Conservation (phyloP, 1,140 invertebrate genomes). For the Battus philenor region DNA sequence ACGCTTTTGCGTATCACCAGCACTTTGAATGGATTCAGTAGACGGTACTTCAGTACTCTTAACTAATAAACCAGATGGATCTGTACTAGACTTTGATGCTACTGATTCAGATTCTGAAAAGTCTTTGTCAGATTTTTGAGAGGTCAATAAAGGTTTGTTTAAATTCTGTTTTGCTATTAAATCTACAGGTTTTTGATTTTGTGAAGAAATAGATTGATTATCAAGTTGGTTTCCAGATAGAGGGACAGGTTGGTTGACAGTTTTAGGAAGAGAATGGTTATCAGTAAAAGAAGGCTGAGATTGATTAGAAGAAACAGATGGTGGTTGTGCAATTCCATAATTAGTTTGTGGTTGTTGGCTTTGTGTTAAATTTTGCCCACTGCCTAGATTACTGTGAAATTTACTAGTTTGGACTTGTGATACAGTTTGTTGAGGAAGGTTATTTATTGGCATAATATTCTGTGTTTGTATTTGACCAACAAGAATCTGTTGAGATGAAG, state of each 20-base stretch:
- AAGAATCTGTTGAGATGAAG: constrained; percentile 19
- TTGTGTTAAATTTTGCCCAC: constrained; percentile 31
- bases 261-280: constrained; percentile 32
- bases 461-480: constrained; percentile 29
- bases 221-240: constrained; percentile 32
- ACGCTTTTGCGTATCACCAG: constrained; percentile 39
- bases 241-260: constrained; percentile 24
- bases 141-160: constrained; percentile 35
- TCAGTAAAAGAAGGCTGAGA: constrained; percentile 32
- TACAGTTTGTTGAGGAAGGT: constrained; percentile 22
- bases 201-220: constrained; percentile 25
- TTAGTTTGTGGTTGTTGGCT: constrained; percentile 35
- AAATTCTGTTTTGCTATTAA: constrained; percentile 26
- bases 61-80: constrained; percentile 30
- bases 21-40: constrained; percentile 37
- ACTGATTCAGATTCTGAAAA: constrained; percentile 56
- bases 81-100: constrained; percentile 49
- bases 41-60: constrained; percentile 37
- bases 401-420: constrained; percentile 39
- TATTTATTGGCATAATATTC: constrained; percentile 23
- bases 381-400: constrained; percentile 31
- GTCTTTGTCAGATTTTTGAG: constrained; percentile 56
- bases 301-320: constrained; percentile 36
- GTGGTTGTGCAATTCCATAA: constrained; percentile 30
- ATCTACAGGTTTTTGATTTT: constrained; percentile 38